phyloP scores from a whole-genome alignment of 2,888 invertebrate species.

The Erebia ligea region DNA sequence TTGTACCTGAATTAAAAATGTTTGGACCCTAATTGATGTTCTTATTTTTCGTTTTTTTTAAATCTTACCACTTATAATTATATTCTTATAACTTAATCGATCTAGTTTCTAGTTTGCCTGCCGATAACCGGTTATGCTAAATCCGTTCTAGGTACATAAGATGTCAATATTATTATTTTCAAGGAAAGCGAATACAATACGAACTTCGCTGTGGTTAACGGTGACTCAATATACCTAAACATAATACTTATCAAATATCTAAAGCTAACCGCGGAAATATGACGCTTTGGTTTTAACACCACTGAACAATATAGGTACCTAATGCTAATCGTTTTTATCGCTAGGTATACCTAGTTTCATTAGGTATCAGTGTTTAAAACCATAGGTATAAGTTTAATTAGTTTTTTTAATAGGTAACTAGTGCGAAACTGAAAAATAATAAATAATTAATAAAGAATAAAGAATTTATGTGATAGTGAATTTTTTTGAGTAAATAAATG shows the following conservation, averaged over 20 bases:
- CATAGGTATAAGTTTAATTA: background rate
- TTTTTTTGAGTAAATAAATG: no score
- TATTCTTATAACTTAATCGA: no score
- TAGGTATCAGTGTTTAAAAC: background rate
- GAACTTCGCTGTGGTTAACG: slow-evolving; percentile 15
- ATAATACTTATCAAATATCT: slow-evolving; percentile 13
- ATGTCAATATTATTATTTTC: slow-evolving; percentile 3
- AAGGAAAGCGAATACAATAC: slow-evolving; percentile 9
- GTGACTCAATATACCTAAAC: slow-evolving; percentile 1
- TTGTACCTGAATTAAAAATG: no score
- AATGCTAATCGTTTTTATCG: background rate
- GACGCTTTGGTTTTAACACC: background rate
- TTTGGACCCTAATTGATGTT: no score
- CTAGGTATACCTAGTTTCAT: background rate
- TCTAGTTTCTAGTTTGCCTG: no score
- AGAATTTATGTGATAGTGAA: no score
- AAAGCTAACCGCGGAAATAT: slow-evolving; percentile 16
- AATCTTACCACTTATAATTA: no score
- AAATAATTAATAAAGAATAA: no score
- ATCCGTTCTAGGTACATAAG: background rate
- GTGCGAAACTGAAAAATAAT: no score
- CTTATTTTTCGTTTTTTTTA: no score
- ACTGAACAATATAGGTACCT: background rate
- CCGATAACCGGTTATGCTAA: background rate
- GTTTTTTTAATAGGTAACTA: no score